Evolutionary conservation across 2,113 vertebrate species (phyloP), one percentile per base, ranked within the genome.

Genomic region (Actinemys pallida): DNA sequence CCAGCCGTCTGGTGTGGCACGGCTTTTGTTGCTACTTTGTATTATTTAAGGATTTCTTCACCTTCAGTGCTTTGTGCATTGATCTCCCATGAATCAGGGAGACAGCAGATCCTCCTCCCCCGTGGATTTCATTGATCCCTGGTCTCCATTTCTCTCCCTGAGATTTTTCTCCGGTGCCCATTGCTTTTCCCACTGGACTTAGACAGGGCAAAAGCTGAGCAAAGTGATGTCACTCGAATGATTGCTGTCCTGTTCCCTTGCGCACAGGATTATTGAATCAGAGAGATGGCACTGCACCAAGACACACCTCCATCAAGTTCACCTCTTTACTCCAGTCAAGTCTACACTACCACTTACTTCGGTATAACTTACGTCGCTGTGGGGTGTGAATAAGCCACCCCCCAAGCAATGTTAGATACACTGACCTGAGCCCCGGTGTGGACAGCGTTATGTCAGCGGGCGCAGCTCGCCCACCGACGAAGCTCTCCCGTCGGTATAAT

Each of bases 31-130:
- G 45, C 76, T 49, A 6, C 76, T 79, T 79, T 49, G 24, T 49
- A 13, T 47, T 27, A 69, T 14, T 47, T 29, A 49, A 13, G 27
- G 76, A 45, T 79, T 49, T 79, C 76, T 79, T 79, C 10, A 45
- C 45, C 13, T 11, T 49, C 13, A 29, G 24, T 25, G 76, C 45
- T 5, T 79, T 76, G 10, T 22, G 22, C 42, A 45, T 45, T 47
- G 76, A 79, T 45, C 25, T 79, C 13, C 76, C 42, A 7, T 45
- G 24, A 16, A 49, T 29, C 65, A n/a, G 78, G 39, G 35, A 6
- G 25, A 10, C 0, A 0, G 1, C 0, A 1, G 79, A 45, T 19
- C 93, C 69, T 53, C 56, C 10, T 47, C 1, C 65, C 29, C 75
- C 47, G n/a, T 45, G 22, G 52, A 22, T 62, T 35, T 62, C 14